Evolutionary conservation across 2,888 invertebrate species (phyloP).

Genomic region (Drosophila kuntzei): DNA sequence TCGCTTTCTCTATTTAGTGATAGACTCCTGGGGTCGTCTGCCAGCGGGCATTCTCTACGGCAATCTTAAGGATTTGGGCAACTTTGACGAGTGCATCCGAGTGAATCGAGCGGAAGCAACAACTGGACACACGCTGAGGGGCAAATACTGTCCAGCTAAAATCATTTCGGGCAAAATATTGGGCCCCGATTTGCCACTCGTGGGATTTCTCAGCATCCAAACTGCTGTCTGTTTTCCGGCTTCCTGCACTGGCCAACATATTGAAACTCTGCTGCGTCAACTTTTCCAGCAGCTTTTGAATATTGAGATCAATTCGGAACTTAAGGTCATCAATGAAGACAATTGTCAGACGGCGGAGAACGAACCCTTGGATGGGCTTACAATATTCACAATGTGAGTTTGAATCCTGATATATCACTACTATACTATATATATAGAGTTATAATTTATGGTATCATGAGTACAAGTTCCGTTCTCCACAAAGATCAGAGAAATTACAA

Average conservation of each 20-base stretch:
- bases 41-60: constrained; percentile 84
- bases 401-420: no score
- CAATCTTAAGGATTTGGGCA: constrained; percentile 83
- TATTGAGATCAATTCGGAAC: constrained; percentile 3
- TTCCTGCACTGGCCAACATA: constrained; percentile 49
- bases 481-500: no score
- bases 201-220: background rate
- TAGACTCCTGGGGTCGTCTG: constrained; percentile 85
- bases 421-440: no score
- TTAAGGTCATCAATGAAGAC: constrained; percentile 13
- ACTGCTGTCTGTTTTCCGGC: constrained; percentile 73
- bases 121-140: constrained; percentile 27
- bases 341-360: constrained; percentile 41
- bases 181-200: background rate
- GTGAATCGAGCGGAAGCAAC: constrained; percentile 13
- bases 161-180: constrained; percentile 14
- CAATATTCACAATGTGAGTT: constrained; percentile 76
- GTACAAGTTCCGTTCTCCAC: no score
- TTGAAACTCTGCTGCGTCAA: constrained; percentile 46
- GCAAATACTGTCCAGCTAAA: constrained; percentile 53
- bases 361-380: constrained; percentile 49
- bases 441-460: no score
- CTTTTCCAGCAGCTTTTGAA: constrained; percentile 47
- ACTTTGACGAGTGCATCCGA: constrained; percentile 85
- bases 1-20: constrained; percentile 69